Conservation (phyloP, 1,140 invertebrate genomes). For the Drosophila punjabiensis region DNA sequence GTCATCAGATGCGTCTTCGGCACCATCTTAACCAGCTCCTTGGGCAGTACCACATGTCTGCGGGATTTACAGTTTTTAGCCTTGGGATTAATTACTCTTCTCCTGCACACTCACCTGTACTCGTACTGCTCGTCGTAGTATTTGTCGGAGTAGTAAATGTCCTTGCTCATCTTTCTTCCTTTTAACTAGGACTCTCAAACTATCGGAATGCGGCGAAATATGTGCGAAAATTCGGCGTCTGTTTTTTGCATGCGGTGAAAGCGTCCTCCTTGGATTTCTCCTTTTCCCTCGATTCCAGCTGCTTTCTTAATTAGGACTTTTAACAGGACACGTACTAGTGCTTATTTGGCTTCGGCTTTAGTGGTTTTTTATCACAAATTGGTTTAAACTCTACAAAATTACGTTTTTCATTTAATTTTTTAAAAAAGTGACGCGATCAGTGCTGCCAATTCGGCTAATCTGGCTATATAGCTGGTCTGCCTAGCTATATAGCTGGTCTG, state of each 20-base stretch:
- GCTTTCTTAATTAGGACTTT: background rate
- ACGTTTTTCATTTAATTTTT: slow-evolving; percentile 44
- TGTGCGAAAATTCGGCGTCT: slow-evolving; percentile 34
- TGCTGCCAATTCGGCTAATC: too few species aligned
- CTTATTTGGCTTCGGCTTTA: background rate
- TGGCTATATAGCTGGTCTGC: too few species aligned
- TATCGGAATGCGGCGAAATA: slow-evolving; percentile 8
- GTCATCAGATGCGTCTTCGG: slow-evolving; percentile 97
- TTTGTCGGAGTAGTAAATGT: slow-evolving; percentile 96
- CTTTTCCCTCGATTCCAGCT: background rate
- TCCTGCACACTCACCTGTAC: slow-evolving; percentile 89
- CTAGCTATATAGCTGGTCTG: too few species aligned
- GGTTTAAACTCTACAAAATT: background rate
- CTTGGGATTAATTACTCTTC: background rate
- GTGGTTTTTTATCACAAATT: slow-evolving; percentile 22
- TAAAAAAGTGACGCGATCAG: slow-evolving; percentile 66
- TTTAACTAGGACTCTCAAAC: background rate
- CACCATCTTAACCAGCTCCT: slow-evolving; percentile 94
- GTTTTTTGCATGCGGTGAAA: slow-evolving; percentile 17
- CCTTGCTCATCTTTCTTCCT: slow-evolving; percentile 81
- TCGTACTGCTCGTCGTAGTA: slow-evolving; percentile 95
- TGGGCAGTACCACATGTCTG: slow-evolving; percentile 97
- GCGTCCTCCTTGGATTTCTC: slow-evolving; percentile 2
- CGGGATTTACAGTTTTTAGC: slow-evolving; percentile 43
- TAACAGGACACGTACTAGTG: background rate